A percentile compares a stretch with the other conserved stretches of the same genome.
phyloP scores from a whole-genome alignment of 2,113 vertebrate genomes.

The Dermatemys mawii region DNA sequence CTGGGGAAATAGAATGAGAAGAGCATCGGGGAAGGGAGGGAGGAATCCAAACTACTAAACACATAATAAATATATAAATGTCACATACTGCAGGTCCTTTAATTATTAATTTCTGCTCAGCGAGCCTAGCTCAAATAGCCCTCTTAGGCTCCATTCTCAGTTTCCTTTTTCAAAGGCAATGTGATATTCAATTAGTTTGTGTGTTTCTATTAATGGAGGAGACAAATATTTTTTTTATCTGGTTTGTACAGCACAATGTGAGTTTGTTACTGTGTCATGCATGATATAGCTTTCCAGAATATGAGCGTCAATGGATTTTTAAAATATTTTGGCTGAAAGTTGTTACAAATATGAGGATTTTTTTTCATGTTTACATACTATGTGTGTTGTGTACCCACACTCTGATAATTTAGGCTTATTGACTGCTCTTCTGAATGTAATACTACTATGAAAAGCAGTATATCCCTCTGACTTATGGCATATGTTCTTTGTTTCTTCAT shows the following conservation, averaged over 20 bases:
- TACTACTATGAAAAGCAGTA: background rate
- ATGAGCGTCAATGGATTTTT: background rate
- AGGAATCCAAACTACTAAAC: background rate
- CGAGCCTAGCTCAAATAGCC: background rate
- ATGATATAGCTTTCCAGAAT: background rate
- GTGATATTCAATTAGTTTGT: background rate
- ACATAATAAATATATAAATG: background rate
- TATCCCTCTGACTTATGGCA: background rate
- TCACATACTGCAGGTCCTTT: background rate
- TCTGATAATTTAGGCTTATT: background rate
- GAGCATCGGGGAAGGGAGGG: background rate
- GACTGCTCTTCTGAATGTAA: background rate
- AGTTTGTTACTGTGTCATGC: background rate
- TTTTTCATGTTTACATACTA: background rate
- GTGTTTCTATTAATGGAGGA: background rate
- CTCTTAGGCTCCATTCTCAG: background rate
- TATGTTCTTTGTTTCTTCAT: background rate
- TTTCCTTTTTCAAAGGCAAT: background rate
- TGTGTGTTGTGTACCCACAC: background rate
- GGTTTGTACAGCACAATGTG: background rate
- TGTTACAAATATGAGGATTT: background rate
- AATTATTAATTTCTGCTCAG: background rate
- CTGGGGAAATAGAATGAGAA: background rate
- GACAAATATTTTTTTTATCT: slow-evolving; percentile 1
- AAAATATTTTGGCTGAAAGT: background rate